These are phyloP conservation scores for Sycobia sp. DNA, from an alignment of 1,140 invertebrate species.

Conservation along the genomic window DNA sequence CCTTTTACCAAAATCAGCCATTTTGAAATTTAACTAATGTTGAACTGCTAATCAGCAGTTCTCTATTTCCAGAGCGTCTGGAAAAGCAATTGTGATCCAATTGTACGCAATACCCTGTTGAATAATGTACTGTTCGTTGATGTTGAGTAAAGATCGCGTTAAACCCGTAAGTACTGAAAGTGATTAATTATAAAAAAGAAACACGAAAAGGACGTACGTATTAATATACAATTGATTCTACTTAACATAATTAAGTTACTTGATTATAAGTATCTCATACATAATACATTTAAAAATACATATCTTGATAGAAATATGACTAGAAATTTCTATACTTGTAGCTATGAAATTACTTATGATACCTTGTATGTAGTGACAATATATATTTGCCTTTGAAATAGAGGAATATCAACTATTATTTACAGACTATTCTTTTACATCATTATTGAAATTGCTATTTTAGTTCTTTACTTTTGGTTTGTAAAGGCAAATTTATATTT, in stretches of 20 bases:
- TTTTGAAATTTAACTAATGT: conserved; percentile 53
- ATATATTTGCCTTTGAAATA: too few relatives aligned
- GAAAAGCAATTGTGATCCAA: conserved; percentile 62
- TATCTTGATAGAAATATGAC: conserved; percentile 21
- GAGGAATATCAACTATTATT: too few relatives aligned
- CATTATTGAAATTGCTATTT: too few relatives aligned
- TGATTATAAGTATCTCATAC: conserved; percentile 40
- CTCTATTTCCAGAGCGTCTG: conserved; percentile 63
- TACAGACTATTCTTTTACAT: too few relatives aligned
- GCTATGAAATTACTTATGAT: too few relatives aligned
- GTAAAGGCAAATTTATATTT: too few relatives aligned
- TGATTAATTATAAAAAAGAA: conserved; percentile 36
- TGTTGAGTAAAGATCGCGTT: conserved; percentile 52
- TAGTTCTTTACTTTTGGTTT: too few relatives aligned
- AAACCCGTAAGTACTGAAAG: conserved; percentile 60
- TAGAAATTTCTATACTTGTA: conserved; percentile 10
- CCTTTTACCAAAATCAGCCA: conserved; percentile 7
- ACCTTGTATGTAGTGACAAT: too few relatives aligned
- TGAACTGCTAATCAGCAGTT: conserved; percentile 50
- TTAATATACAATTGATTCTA: conserved; percentile 52
- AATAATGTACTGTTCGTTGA: conserved; percentile 60
- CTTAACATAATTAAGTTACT: conserved; percentile 56
- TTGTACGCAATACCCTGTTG: conserved; percentile 60
- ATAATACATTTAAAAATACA: conserved; percentile 31
- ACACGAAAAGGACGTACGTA: conserved; percentile 58